phyloP scores from a whole-genome alignment of 64 coral and sea anemone species.

The Pocillopora verrucosa region DNA sequence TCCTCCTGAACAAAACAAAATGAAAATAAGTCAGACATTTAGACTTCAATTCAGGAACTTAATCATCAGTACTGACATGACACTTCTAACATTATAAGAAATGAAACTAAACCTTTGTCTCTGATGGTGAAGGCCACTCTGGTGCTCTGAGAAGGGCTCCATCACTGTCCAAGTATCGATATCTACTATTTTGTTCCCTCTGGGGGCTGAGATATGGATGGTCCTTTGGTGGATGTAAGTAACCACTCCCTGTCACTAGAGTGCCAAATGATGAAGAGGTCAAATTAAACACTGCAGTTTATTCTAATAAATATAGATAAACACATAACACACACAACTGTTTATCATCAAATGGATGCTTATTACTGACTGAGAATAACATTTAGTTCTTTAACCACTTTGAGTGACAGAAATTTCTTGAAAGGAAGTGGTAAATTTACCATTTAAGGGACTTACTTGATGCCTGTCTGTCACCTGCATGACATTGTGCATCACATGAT shows the following conservation, averaged over 20 bases:
- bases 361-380: too few relatives aligned
- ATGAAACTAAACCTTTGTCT: constrained; percentile 59
- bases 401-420: neutral
- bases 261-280: neutral
- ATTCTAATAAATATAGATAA: neutral
- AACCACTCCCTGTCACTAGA: constrained; percentile 69
- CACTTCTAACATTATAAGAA: neutral
- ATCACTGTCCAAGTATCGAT: constrained; percentile 72
- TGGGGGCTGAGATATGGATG: constrained; percentile 35
- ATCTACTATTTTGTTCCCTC: constrained; percentile 52
- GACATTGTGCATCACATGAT: constrained; percentile 45
- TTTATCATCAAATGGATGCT: too few relatives aligned
- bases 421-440: too few relatives aligned
- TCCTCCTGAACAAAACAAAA: neutral
- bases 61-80: neutral
- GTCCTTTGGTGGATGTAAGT: constrained; percentile 61
- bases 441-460: constrained; percentile 52
- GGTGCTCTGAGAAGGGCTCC: constrained; percentile 52
- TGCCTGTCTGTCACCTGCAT: constrained; percentile 58
- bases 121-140: constrained; percentile 50
- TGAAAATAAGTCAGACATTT: neutral
- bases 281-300: neutral
- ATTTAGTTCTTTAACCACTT: neutral
- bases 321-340: too few relatives aligned
- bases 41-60: neutral